Evolutionary conservation across 2,797 vertebrate genomes (phyloP).

Genomic region (Staurois parvus): DNA sequence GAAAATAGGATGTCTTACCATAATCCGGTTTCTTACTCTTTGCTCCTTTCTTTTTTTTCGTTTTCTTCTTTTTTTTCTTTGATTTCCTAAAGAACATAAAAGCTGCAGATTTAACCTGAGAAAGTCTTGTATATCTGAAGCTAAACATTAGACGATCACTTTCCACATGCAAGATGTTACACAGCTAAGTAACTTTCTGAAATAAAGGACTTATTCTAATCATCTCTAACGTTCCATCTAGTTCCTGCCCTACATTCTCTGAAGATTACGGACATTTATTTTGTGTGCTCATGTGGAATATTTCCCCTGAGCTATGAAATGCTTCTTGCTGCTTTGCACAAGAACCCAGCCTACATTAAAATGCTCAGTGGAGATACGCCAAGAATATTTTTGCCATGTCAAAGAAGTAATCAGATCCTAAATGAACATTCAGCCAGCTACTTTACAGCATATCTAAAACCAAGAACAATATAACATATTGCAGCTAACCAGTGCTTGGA

Average conservation of each 20-base stretch:
- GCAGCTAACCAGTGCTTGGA: too few species aligned
- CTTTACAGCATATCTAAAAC: too few species aligned
- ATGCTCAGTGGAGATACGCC: neutral
- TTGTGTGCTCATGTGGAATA: neutral
- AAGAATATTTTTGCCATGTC: too few species aligned
- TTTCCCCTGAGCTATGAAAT: neutral
- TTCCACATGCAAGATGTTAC: neutral
- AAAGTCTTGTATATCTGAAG: neutral
- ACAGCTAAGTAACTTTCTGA: neutral
- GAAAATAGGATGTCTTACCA: too few species aligned
- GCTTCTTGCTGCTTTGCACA: neutral
- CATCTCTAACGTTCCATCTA: neutral
- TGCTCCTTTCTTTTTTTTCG: neutral
- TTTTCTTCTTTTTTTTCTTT: neutral
- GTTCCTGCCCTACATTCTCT: constrained; percentile 62
- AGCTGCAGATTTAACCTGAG: neutral
- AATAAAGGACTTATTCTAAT: neutral
- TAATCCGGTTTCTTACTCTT: neutral
- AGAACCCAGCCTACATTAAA: neutral
- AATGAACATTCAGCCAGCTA: too few species aligned
- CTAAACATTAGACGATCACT: neutral
- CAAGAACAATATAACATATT: too few species aligned
- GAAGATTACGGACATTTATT: constrained; percentile 33
- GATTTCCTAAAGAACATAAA: neutral
- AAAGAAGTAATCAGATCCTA: too few species aligned